A percentile compares a stretch with the other conserved stretches of the same genome.
Conservation (phyloP, 2,888 invertebrate species). For the Tiliacea citrago region DNA sequence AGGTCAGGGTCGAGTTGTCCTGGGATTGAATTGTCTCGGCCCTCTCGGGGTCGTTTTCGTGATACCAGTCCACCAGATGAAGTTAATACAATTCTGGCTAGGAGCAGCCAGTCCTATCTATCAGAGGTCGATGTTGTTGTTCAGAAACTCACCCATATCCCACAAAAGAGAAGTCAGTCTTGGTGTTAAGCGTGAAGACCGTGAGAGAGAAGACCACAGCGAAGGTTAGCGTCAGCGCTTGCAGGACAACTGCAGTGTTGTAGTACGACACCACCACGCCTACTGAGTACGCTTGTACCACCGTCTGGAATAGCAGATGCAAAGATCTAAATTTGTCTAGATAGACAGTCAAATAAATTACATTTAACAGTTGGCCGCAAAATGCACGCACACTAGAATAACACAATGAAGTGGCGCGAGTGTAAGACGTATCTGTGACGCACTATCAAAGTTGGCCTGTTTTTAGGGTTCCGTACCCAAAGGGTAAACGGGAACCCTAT, state of each 20-base stretch:
- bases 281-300: conserved; percentile 94
- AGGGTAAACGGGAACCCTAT: too few species aligned
- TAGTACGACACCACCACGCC: conserved; percentile 95
- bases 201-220: conserved; percentile 94
- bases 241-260: conserved; percentile 93
- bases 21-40: too few species aligned
- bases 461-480: too few species aligned
- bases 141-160: conserved; percentile 93
- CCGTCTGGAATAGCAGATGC: conserved; percentile 90
- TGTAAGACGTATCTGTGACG: too few species aligned
- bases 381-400: too few species aligned
- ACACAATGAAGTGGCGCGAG: too few species aligned
- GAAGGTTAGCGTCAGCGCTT: conserved; percentile 94
- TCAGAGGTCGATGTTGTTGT: not conserved
- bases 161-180: conserved; percentile 95
- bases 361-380: too few species aligned
- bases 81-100: not conserved
- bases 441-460: too few species aligned
- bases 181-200: conserved; percentile 96
- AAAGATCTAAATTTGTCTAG: too few species aligned
- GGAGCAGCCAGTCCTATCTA: not conserved
- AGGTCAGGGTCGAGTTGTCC: too few species aligned
- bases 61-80: not conserved
- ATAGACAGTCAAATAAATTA: too few species aligned
- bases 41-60: too few species aligned